Evolutionary conservation across 2,888 invertebrate species (phyloP), one percentile per base, ranked within the genome.

Genomic region (Coelopa pilipes): DNA sequence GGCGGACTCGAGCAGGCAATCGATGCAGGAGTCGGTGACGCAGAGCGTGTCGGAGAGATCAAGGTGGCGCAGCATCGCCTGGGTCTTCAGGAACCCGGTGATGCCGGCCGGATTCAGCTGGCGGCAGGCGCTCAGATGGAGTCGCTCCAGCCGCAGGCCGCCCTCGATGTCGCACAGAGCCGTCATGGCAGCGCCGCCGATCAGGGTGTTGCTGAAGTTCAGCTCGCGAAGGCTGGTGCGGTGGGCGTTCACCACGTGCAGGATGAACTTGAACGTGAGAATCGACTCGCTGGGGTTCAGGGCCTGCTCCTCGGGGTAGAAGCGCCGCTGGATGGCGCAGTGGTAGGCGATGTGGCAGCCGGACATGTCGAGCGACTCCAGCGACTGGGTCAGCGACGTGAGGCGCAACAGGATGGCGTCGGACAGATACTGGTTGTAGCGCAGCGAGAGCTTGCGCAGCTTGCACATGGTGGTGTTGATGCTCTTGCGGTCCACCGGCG

Each of bases 291-390:
- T 93, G 74, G 91, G 90, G 81, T 88, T 82, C 24, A 81, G 78
- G 21, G 82, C 81, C 65, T 83, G 81, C 17, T 78, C 80, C 62
- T 88, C 85, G 0, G 92, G 91, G 86, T 93, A 93, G 85, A 93
- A 93, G 75, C 91, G 91, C 76, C 91, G 90, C 59, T 92, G 91
- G 53, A 92, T 88, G 9, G 92, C 92, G 75, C 89, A 88, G 82
- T 93, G 93, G 83, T 93, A 94, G 47, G 93, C 92, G 68, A 94
- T 90, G 74, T 92, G 92, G 79, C 92, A 92, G 11, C 90, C 91
- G 9, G 92, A 91, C 76, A 94, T 87, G 81, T 92, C 90, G 0
- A 94, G 84, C 17, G 90, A 88, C 75, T 91, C 89, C 19, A 94
- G 82, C 73, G 89, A 88, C 60, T 90, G 90, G 77, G 92, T 90